Evolutionary conservation across 37 sponge, comb jelly and placozoan genomes (phyloP).

Genomic region (Amphimedon queenslandica): DNA sequence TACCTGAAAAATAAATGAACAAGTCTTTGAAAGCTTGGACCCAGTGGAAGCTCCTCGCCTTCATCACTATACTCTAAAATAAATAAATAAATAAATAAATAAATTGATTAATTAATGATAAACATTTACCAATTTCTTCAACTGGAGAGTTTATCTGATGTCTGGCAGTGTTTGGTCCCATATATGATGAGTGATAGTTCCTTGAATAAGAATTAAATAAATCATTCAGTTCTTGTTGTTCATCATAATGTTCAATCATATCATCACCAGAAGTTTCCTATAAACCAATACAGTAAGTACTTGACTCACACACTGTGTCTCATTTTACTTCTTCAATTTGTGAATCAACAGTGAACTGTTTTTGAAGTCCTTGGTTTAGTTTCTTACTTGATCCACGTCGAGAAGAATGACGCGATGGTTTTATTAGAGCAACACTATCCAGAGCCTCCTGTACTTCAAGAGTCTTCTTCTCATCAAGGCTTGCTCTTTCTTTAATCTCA

Average conservation of each 20-base stretch:
- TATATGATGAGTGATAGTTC: conserved; percentile 31
- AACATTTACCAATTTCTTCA: background rate
- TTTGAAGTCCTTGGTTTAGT: too few relatives aligned
- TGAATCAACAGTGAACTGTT: too few relatives aligned
- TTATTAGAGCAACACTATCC: too few relatives aligned
- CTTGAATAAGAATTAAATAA: conserved; percentile 36
- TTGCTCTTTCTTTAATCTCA: background rate
- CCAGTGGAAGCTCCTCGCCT: conserved; percentile 47
- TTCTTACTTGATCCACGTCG: too few relatives aligned
- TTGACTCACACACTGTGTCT: too few relatives aligned
- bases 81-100: background rate
- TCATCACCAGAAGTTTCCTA: too few relatives aligned
- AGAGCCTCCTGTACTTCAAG: background rate
- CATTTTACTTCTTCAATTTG: too few relatives aligned
- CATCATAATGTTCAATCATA: conserved; percentile 1
- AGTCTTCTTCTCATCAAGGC: background rate
- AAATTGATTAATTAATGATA: background rate
- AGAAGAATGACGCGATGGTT: too few relatives aligned
- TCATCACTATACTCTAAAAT: conserved; percentile 28
- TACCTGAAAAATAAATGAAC: conserved; percentile 1
- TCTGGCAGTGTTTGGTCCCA: conserved; percentile 46
- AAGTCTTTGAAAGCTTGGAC: conserved; percentile 48
- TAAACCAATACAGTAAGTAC: too few relatives aligned
- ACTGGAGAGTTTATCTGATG: conserved; percentile 21
- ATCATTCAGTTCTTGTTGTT: conserved; percentile 48